Conservation (phyloP, 2,888 invertebrate genomes). For the Sesia bembeciformis region DNA sequence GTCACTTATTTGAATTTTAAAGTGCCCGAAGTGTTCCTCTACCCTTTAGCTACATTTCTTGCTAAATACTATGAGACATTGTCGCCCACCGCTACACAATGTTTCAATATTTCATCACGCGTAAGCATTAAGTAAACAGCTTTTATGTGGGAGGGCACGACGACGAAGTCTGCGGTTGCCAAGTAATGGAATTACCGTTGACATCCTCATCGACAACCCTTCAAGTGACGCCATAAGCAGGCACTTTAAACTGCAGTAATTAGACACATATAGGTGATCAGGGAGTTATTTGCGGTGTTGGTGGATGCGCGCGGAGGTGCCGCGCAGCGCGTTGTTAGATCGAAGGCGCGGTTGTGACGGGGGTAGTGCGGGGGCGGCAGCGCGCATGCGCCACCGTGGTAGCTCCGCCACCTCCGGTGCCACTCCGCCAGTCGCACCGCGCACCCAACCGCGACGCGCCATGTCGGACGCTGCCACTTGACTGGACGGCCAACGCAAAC, state of each 20-base stretch:
- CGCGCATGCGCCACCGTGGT: conserved; percentile 44
- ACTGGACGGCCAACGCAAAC: conserved; percentile 50
- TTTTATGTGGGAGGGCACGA: conserved; percentile 21
- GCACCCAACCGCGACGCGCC: conserved; percentile 53
- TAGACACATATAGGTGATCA: conserved; percentile 25
- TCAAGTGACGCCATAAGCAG: conserved; percentile 14
- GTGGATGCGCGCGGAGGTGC: conserved; percentile 36
- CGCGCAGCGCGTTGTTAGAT: conserved; percentile 60
- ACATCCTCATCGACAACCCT: conserved; percentile 2
- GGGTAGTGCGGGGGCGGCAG: conserved; percentile 18
- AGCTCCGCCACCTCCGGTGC: conserved; percentile 37
- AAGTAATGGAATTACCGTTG: conserved; percentile 12
- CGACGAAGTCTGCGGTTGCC: conserved; percentile 13
- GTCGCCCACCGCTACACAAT: too few species aligned
- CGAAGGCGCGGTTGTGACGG: conserved; percentile 38
- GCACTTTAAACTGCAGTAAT: conserved; percentile 21
- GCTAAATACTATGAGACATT: too few species aligned
- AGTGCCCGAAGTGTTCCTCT: too few species aligned
- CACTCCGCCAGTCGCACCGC: conserved; percentile 63
- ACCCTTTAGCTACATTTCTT: too few species aligned
- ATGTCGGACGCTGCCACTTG: conserved; percentile 62
- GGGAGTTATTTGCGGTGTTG: conserved; percentile 54
- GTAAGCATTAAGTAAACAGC: conserved; percentile 22
- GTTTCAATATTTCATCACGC: conserved; percentile 26
- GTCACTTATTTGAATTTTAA: too few species aligned